Percentiles rank a stretch among this genome's conserved stretches.
Evolutionary conservation across 2,797 vertebrate genomes (phyloP).

Genomic region (Tauraco hartlaubi): DNA sequence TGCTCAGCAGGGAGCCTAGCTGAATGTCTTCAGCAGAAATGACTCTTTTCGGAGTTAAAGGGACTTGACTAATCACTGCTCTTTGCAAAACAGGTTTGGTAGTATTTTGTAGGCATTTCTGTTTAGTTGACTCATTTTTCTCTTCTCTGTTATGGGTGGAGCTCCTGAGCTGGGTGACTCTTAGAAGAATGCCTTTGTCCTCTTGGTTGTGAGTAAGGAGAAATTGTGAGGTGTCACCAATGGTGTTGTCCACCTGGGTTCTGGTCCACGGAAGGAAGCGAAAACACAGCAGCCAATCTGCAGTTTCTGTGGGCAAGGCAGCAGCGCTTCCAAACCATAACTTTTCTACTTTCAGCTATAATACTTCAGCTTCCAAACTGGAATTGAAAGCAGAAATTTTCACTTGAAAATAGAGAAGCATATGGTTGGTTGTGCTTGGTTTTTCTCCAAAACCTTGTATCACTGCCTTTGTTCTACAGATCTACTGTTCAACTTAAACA

Average conservation of each 20-base stretch:
- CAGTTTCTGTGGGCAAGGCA: background rate
- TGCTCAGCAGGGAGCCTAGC: background rate
- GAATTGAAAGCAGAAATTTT: background rate
- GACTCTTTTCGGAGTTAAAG: background rate
- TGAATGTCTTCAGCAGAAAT: background rate
- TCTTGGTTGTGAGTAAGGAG: background rate
- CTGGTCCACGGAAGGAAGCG: background rate
- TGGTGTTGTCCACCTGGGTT: background rate
- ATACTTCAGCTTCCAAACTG: background rate
- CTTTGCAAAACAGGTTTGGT: background rate
- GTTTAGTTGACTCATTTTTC: background rate
- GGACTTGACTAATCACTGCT: background rate
- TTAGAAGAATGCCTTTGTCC: background rate
- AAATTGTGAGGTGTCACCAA: background rate
- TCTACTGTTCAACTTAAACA: background rate
- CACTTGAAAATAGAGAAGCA: background rate
- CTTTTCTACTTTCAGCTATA: background rate
- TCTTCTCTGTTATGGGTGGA: background rate
- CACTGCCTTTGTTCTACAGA: background rate
- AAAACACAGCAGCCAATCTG: background rate
- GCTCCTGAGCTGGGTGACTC: background rate
- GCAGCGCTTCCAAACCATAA: background rate
- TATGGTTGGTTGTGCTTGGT: accelerated
- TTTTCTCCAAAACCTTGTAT: background rate
- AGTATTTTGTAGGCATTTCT: background rate